A percentile compares a stretch with the other conserved stretches of the same genome.
These are phyloP conservation scores for Dendroctonus valens DNA, from an alignment of 1,140 invertebrate species.

Conservation along the genomic window DNA sequence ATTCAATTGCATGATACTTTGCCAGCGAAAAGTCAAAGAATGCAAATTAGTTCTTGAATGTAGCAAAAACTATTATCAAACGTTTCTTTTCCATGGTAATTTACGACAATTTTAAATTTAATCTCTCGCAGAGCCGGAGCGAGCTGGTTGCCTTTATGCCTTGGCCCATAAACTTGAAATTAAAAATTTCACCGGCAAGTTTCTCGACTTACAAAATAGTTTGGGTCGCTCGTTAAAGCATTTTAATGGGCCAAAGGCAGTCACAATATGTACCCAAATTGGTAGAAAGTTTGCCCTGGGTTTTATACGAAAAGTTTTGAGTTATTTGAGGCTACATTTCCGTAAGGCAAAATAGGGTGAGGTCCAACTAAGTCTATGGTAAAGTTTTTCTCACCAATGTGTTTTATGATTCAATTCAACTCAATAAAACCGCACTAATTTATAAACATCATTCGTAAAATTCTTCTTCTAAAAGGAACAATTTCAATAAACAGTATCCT, in stretches of 20 bases:
- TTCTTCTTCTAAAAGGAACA: no score
- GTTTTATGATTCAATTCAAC: no score
- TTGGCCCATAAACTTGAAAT: constrained; percentile 24
- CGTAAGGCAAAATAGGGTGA: no score
- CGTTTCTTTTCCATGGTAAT: neutral
- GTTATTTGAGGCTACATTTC: neutral
- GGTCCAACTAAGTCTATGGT: no score
- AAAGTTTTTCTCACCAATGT: no score
- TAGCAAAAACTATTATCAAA: no score
- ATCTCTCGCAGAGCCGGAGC: constrained; percentile 1
- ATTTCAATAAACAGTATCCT: neutral
- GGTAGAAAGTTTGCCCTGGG: constrained; percentile 13
- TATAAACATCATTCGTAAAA: no score
- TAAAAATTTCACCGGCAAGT: constrained; percentile 30
- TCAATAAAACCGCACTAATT: no score
- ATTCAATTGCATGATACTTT: no score
- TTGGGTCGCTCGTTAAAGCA: constrained; percentile 28
- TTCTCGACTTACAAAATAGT: constrained; percentile 31
- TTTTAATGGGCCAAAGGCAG: constrained; percentile 25
- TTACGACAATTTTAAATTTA: constrained; percentile 30
- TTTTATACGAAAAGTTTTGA: constrained; percentile 24
- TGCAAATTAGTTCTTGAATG: no score
- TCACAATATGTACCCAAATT: constrained; percentile 32
- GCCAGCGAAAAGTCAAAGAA: no score
- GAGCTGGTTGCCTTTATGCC: constrained; percentile 11